phyloP scores from a whole-genome alignment of 2,797 vertebrate species.

The Chaenodraco wilsoni region DNA sequence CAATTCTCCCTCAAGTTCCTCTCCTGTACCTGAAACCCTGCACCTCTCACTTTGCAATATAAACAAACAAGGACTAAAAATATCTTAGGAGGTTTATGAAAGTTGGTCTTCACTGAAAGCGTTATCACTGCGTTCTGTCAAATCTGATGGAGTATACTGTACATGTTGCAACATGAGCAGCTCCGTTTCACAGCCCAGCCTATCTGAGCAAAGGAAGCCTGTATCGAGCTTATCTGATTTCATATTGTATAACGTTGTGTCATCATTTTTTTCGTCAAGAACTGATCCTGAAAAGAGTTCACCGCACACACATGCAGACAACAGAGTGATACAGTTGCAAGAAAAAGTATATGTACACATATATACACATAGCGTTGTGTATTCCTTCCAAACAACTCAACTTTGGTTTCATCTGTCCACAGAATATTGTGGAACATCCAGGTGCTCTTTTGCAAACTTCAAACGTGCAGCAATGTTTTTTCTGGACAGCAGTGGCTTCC shows the following conservation, averaged over 20 bases:
- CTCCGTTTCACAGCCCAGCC: constrained; percentile 51
- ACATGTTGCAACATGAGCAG: constrained; percentile 58
- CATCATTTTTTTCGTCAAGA: constrained; percentile 57
- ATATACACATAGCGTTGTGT: too few relatives aligned
- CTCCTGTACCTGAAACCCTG: background rate
- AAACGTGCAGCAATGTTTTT: too few relatives aligned
- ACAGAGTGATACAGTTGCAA: background rate
- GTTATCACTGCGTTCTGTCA: constrained; percentile 38
- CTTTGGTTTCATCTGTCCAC: too few relatives aligned
- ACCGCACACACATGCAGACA: constrained; percentile 17
- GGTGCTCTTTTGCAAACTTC: too few relatives aligned
- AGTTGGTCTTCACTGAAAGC: constrained; percentile 3
- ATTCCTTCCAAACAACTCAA: too few relatives aligned
- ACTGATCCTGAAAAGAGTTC: constrained; percentile 39
- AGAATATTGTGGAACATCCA: too few relatives aligned
- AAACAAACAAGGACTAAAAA: constrained; percentile 14
- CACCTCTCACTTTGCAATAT: background rate
- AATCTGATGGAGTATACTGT: constrained; percentile 48
- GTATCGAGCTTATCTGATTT: constrained; percentile 69
- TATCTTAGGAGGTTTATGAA: constrained; percentile 10
- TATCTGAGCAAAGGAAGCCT: constrained; percentile 47
- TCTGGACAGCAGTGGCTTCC: too few relatives aligned
- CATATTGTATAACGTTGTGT: constrained; percentile 55
- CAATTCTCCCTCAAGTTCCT: background rate
- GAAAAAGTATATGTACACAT: too few relatives aligned